Conservation (phyloP, 2,113 vertebrate species). For the Pachypanchax playfairii region DNA sequence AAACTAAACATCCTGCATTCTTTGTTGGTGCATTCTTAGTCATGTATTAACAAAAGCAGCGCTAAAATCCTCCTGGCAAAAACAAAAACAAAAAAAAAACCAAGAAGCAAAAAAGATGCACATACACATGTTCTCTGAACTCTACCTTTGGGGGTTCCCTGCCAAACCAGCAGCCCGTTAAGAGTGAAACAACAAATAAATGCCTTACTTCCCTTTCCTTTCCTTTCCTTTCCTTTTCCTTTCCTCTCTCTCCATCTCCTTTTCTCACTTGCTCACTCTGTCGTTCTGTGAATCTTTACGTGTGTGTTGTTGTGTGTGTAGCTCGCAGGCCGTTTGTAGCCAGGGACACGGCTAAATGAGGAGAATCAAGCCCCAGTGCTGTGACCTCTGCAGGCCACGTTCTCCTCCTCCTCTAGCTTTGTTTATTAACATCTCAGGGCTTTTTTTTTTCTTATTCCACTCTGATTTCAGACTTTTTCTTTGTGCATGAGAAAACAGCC, state of each 20-base stretch:
- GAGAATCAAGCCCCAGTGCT: slow-evolving; percentile 52
- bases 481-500: slow-evolving; percentile 65
- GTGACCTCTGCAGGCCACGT: slow-evolving; percentile 70
- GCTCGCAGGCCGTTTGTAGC: slow-evolving; percentile 64
- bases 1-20: slow-evolving; percentile 36
- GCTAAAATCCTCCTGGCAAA: slow-evolving; percentile 63
- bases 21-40: slow-evolving; percentile 34
- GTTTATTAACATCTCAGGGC: slow-evolving; percentile 76
- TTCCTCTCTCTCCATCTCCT: slow-evolving; percentile 57
- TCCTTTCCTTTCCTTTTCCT: slow-evolving; percentile 56
- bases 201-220: slow-evolving; percentile 70
- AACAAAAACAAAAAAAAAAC: slow-evolving; percentile 44
- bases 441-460: slow-evolving; percentile 63
- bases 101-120: slow-evolving; percentile 28
- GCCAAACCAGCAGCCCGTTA: slow-evolving; percentile 69
- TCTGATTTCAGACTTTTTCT: slow-evolving; percentile 70
- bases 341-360: slow-evolving; percentile 68
- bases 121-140: slow-evolving; percentile 55
- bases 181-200: slow-evolving; percentile 75
- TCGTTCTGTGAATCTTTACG: slow-evolving; percentile 38
- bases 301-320: slow-evolving; percentile 32
- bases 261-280: slow-evolving; percentile 20
- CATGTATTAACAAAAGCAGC: slow-evolving; percentile 57
- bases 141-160: slow-evolving; percentile 74
- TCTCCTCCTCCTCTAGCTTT: slow-evolving; percentile 66